Conservation (phyloP, 2,113 vertebrate genomes). For the Edolisoma coerulescens region DNA sequence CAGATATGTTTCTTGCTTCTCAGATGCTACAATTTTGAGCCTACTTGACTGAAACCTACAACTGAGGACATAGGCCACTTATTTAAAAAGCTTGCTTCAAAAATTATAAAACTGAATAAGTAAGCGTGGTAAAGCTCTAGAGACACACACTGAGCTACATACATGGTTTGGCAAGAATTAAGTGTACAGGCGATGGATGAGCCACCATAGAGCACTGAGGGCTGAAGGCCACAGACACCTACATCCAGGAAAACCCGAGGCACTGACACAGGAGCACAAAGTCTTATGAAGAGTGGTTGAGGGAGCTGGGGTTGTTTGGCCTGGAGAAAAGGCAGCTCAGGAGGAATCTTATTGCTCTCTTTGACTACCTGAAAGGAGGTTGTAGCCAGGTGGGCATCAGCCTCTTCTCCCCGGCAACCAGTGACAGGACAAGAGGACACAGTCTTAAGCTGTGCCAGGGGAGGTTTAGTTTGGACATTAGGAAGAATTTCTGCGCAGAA, state of each 20-base stretch:
- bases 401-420: background rate
- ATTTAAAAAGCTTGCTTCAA: background rate
- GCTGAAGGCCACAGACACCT: fast-evolving
- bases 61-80: background rate
- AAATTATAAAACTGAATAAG: background rate
- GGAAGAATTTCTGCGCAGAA: no score
- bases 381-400: no score
- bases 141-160: fast-evolving
- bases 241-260: fast-evolving
- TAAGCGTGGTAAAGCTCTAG: fast-evolving
- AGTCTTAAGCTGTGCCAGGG: background rate
- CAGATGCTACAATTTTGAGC: background rate
- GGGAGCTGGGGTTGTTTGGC: background rate
- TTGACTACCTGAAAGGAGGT: background rate
- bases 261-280: fast-evolving
- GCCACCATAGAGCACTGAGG: fast-evolving
- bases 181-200: fast-evolving
- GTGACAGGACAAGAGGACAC: background rate
- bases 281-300: background rate
- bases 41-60: background rate
- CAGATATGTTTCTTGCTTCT: background rate
- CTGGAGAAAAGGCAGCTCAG: background rate
- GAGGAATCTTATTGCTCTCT: background rate
- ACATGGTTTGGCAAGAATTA: background rate
- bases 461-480: background rate